Base-by-base conservation (phyloP, 2,888 invertebrate genomes). In the Elmis aenea region DNA sequence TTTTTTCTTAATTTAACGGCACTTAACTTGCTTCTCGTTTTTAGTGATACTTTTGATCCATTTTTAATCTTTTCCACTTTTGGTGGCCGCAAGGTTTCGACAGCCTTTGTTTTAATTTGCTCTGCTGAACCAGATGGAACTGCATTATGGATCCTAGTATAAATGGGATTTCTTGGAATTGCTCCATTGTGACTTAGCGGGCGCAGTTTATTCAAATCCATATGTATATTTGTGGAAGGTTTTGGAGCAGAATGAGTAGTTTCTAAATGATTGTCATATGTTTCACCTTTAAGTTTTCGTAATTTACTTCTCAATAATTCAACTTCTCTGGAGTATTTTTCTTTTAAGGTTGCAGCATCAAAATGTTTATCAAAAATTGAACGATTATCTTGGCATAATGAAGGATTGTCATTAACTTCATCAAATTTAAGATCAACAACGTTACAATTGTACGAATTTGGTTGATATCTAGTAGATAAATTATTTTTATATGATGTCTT, bases 281-380 rank as follows among this genome's bases (percentile, higher is more conserved):
- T 30, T 26, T 42, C 46, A 20, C 56, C 58, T 40, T 57, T 58
- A 21, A 65, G 48, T 29, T 59, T 51, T 21, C 51, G 48, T 24
- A 67, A 47, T 45, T 58, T 59, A 21, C 59, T 61, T 22, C 61
- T 52, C 20, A 67, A 51, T 24, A 55, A 45, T 32, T 63, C 61
- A 20, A 67, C 52, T 45, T 67, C 66, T 32, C 51, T 53, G 31
- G 47, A 37, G 36, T 66, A 67, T 8, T 54, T 46, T 16, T 62
- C 61, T 15, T 54, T 54, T 10, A 64, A 41, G 45, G 51, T 51
- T 6, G 43, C 29, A 1, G 57, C 38, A 39, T 66, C 60, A 10
- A 50, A 45, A 22, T 48, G 50, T 45, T 55, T 59, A 52, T 65
- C 58, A 43, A 66, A 67, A 50, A 60, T 66, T 1, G 66, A 65